Evolutionary conservation across 1,140 invertebrate species (phyloP).

Genomic region (Contarinia nasturtii): DNA sequence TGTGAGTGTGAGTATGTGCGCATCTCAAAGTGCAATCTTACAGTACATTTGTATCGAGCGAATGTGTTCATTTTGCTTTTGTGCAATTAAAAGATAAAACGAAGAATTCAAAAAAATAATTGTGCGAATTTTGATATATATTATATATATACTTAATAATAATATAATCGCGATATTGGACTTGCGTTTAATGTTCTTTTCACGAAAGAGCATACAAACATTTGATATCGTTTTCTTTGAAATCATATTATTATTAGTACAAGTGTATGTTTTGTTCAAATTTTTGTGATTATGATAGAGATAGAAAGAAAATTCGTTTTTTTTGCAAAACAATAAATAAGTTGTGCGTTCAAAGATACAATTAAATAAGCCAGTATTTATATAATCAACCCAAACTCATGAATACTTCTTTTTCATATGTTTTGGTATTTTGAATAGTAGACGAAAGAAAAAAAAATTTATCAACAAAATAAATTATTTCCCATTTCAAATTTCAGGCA

Average conservation of each 20-base stretch:
- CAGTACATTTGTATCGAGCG: no score
- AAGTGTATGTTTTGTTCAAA: neutral
- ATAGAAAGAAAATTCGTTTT: neutral
- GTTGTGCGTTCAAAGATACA: conserved; percentile 1
- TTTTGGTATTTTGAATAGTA: neutral
- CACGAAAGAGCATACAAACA: no score
- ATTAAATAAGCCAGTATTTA: neutral
- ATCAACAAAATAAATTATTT: neutral
- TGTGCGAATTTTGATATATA: no score
- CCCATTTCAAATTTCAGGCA: neutral
- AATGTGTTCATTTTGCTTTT: no score
- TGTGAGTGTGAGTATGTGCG: no score
- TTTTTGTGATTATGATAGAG: neutral
- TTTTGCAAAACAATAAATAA: neutral
- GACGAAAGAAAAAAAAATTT: neutral
- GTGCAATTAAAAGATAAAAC: no score
- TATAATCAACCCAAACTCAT: neutral
- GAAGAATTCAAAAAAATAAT: no score
- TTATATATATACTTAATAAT: no score
- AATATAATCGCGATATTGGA: no score
- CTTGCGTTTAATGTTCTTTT: no score
- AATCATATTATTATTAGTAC: neutral
- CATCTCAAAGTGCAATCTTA: no score
- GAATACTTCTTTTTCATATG: neutral
- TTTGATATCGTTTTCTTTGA: no score